Base-by-base conservation (phyloP, 2,888 invertebrate species). In the Callyntrura sp. region DNA sequence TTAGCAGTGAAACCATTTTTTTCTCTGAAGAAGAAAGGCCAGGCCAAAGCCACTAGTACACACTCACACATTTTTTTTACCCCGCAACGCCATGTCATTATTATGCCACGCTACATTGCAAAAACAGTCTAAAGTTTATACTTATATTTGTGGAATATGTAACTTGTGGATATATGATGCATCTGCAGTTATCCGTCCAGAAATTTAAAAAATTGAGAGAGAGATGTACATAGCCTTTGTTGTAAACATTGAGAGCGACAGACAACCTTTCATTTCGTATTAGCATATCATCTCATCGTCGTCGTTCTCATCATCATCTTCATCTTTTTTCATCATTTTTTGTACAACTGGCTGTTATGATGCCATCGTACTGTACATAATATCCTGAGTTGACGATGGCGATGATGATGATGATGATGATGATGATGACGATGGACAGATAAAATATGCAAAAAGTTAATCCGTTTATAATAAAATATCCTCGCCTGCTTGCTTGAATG, bases 371-470 rank as follows among this genome's bases (percentile, higher is more conserved):
- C 17, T 45, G 23, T n/a, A n/a, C n/a, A n/a, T n/a, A n/a, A n/a
- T n/a, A n/a, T n/a, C n/a, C n/a, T n/a, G n/a, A n/a, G n/a, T n/a
- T n/a, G n/a, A n/a, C n/a, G n/a, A 45, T 25, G 11, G 11, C 17
- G 73, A 73, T 65, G 12, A 28, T 28, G n/a, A n/a, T n/a, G n/a
- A n/a, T n/a, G n/a, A n/a, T n/a, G n/a, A n/a, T n/a, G n/a, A n/a
- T n/a, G n/a, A n/a, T n/a, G n/a, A n/a, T n/a, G n/a, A n/a, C n/a
- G 65, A 65, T 73, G 11, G 73, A 48, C 70, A 73, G 20, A 73
- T 73, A 48, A 73, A 73, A 73, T 73, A 73, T 73, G 73, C 73
- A 73, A 73, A n/a, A 73, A 73, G 45, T 48, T 73, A 73, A 73
- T 73, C 73, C 73, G 4, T 8, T 20, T 23, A 48, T 45, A 23